phyloP scores from a whole-genome alignment of 2,113 vertebrate species.

The Xiphorhynchus elegans region DNA sequence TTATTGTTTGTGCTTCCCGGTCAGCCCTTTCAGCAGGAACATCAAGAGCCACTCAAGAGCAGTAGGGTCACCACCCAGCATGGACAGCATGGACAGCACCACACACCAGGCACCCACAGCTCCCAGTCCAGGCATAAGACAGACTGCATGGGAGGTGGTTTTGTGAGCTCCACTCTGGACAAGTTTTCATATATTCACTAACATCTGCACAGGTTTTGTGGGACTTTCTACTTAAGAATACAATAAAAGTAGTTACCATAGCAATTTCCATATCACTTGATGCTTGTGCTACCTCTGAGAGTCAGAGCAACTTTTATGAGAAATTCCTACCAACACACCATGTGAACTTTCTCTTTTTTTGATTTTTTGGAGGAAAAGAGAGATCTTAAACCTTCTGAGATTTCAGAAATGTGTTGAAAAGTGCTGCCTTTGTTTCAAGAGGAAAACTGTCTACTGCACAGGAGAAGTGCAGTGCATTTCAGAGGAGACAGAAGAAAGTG shows the following conservation, averaged over 20 bases:
- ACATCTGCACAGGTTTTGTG: not conserved
- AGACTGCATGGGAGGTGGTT: not conserved
- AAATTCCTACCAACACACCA: not conserved
- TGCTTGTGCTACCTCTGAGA: constrained; percentile 21
- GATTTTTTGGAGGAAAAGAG: not conserved
- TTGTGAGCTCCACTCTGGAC: not conserved
- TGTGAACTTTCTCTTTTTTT: constrained; percentile 11
- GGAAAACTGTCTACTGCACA: not conserved
- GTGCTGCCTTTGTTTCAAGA: constrained; percentile 19
- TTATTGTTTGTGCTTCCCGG: not conserved
- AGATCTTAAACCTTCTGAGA: not conserved
- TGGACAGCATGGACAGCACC: not conserved
- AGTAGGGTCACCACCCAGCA: not conserved
- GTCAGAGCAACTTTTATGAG: constrained; percentile 35
- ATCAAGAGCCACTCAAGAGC: not conserved
- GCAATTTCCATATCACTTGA: constrained; percentile 54
- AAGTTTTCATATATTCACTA: constrained; percentile 1
- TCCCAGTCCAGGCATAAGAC: not conserved
- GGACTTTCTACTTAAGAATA: constrained; percentile 23
- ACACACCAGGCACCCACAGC: not conserved
- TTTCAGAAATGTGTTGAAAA: constrained; percentile 6
- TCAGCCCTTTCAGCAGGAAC: not conserved
- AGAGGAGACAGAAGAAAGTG: constrained; percentile 2
- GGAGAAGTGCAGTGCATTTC: not conserved
- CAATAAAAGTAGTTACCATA: constrained; percentile 60